Evolutionary conservation across 1,140 invertebrate species (phyloP), one percentile per base, ranked within the genome.

Genomic region (Ceratosolen solmsi): DNA sequence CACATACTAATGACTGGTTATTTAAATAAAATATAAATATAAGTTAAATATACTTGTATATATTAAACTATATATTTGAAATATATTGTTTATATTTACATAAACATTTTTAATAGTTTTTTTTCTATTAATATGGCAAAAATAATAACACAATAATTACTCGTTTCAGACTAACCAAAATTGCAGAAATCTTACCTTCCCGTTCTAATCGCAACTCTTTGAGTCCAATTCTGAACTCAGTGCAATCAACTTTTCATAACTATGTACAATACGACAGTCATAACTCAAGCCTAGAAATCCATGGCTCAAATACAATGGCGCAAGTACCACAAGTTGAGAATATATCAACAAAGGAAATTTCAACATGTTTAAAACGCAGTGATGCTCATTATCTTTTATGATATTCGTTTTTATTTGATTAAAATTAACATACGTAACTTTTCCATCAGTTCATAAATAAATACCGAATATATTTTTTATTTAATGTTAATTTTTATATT

Each of bases 201-300:
- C 84, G 86, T 30, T 83, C 86, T 17, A 85, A 71, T 27, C 84
- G 84, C 46, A 88, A 87, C 79, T 86, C 88, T n/a, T 65, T 90
- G 60, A 90, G 87, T 84, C 89, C 89, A 25, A 89, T 90, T 83
- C 79, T 84, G 20, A 86, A 82, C 11, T 58, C 88, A 9, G 33
- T 74, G 25, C 76, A 73, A 20, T 49, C 81, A 22, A 74, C 0
- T 11, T 79, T 77, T 13, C 25, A 58, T n/a, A 71, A 51, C 20
- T 4, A 9, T 5, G 8, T 25, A 8, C 27, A 68, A 1, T 51
- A 49, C 0, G n/a, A 51, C 9, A 17, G 41, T 25, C 51, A 54
- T 15, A n/a, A 25, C 30, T 30, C 41, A 68, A 36, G 22, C 1
- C 30, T 82, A 11, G 75, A 82, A 46, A 60, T 82, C 36, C 54